These are phyloP conservation scores for Smittia sp. DNA, from an alignment of 2,888 invertebrate species.

Conservation along the genomic window DNA sequence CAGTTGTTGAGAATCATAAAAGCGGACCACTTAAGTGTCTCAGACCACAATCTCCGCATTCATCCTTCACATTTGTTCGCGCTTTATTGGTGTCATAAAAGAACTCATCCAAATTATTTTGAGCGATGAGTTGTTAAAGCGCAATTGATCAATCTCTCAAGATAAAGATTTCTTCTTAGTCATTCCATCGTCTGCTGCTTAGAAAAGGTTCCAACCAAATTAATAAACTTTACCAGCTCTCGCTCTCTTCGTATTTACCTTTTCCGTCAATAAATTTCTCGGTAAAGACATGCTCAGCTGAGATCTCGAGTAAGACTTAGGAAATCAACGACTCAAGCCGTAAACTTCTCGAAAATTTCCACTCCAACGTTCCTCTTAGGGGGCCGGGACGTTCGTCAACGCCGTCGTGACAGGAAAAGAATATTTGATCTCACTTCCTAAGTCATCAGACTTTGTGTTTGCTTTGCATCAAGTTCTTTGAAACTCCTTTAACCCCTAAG, in stretches of 20 bases:
- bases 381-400: too few relatives aligned
- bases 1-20: conserved; percentile 14
- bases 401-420: too few relatives aligned
- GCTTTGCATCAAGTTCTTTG: not conserved
- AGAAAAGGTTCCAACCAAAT: not conserved
- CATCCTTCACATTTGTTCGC: conserved; percentile 21
- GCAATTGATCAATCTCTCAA: conserved; percentile 1
- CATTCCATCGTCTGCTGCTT: too few relatives aligned
- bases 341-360: not conserved
- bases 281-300: not conserved
- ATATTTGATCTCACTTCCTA: too few relatives aligned
- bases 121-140: not conserved
- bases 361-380: not conserved
- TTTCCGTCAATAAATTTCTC: not conserved
- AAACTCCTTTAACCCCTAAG: not conserved
- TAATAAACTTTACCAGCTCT: not conserved
- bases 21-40: not conserved
- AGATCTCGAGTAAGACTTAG: not conserved
- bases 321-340: not conserved
- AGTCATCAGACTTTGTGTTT: not conserved
- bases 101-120: conserved; percentile 21
- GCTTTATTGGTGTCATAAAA: conserved; percentile 24
- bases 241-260: too few relatives aligned
- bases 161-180: not conserved
- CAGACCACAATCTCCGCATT: conserved; percentile 1